A percentile compares a stretch with the other conserved stretches of the same genome.
These are phyloP conservation scores for Macrocentrus cingulum DNA, from an alignment of 1,140 invertebrate species.

Conservation along the genomic window DNA sequence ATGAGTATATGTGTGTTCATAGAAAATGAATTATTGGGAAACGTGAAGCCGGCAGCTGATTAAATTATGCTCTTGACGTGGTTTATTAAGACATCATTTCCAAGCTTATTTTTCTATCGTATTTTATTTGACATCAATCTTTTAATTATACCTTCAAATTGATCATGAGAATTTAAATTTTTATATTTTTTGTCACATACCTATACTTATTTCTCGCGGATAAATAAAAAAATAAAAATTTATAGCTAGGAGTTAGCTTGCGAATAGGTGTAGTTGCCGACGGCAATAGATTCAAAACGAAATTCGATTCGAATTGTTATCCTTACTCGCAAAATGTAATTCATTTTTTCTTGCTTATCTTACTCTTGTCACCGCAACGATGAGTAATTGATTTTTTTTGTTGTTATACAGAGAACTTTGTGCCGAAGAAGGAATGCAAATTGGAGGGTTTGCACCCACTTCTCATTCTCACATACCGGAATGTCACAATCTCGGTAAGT, in stretches of 20 bases:
- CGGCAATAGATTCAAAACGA: neutral
- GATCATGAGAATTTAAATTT: neutral
- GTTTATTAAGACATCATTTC: too few species aligned
- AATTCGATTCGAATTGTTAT: conserved; percentile 27
- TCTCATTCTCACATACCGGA: conserved; percentile 56
- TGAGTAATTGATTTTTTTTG: neutral
- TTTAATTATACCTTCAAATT: neutral
- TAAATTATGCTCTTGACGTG: too few species aligned
- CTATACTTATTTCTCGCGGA: too few species aligned
- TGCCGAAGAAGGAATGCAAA: conserved; percentile 42
- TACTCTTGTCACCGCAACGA: too few species aligned
- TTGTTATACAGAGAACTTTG: conserved; percentile 42
- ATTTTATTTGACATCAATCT: too few species aligned
- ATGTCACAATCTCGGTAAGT: conserved; percentile 56
- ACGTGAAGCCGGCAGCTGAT: conserved; percentile 23
- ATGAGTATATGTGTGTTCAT: conserved; percentile 20
- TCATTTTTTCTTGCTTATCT: too few species aligned
- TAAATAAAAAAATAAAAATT: too few species aligned
- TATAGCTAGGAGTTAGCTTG: conserved; percentile 1
- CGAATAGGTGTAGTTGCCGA: neutral
- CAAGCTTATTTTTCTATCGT: too few species aligned
- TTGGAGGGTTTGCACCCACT: conserved; percentile 54
- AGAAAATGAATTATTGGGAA: conserved; percentile 22
- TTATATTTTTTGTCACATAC: too few species aligned
- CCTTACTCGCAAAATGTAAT: too few species aligned